Evolutionary conservation across 2,888 invertebrate species (phyloP).

Genomic region (Melanostoma mellinum): DNA sequence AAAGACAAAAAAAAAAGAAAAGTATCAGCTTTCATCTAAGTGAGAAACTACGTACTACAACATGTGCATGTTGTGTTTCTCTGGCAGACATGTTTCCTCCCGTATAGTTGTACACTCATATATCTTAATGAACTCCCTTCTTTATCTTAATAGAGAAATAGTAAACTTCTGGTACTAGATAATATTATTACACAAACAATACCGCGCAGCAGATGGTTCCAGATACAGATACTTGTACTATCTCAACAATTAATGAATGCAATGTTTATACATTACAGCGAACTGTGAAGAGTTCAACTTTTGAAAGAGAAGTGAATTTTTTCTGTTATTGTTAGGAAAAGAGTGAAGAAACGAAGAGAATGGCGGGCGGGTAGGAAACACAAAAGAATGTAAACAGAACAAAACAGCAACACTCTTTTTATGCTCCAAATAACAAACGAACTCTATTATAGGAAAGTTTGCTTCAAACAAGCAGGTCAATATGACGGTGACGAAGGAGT

Average conservation of each 20-base stretch:
- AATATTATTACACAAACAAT: constrained; percentile 24
- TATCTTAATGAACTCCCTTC: constrained; percentile 33
- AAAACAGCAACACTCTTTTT: background rate
- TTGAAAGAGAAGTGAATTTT: background rate
- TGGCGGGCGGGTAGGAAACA: background rate
- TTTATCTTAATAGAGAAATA: background rate
- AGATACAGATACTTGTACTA: constrained; percentile 14
- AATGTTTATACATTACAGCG: constrained; percentile 29
- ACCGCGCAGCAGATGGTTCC: background rate
- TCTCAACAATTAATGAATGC: constrained; percentile 24
- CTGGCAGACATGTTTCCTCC: constrained; percentile 13
- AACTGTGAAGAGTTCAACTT: background rate
- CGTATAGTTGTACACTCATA: constrained; percentile 2
- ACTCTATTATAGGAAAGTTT: constrained; percentile 9
- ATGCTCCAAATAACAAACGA: constrained; percentile 28
- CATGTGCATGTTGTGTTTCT: constrained; percentile 20
- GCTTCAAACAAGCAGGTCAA: background rate
- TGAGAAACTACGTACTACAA: constrained; percentile 11
- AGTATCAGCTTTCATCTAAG: constrained; percentile 62
- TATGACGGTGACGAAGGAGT: background rate
- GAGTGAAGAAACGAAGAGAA: background rate
- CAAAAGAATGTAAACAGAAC: background rate
- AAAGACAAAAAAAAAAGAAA: background rate
- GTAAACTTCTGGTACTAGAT: constrained; percentile 29
- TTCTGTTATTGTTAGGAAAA: background rate